phyloP scores from a whole-genome alignment of 1,140 invertebrate species.

The Drosophila santomea region DNA sequence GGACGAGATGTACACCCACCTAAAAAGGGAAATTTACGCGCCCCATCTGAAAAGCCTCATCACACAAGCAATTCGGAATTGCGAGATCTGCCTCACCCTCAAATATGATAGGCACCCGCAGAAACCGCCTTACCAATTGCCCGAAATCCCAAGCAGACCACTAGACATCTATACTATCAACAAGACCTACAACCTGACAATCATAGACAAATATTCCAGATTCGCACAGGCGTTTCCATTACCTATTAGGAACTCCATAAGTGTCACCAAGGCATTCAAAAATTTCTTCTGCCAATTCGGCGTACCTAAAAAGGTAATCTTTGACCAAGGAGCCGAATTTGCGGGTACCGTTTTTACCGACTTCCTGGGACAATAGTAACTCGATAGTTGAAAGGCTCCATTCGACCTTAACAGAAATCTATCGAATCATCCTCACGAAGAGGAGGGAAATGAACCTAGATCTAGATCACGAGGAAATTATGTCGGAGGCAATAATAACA shows the following conservation, averaged over 20 bases:
- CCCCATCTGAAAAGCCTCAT: no score
- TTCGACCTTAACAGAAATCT: constrained; percentile 21
- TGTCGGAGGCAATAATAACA: no score
- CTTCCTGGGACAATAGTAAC: constrained; percentile 3
- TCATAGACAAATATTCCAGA: no score
- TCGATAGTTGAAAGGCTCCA: constrained; percentile 9
- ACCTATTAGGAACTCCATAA: not conserved
- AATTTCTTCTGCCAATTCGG: constrained; percentile 2
- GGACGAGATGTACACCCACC: no score
- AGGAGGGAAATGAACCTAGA: constrained; percentile 6
- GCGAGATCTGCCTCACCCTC: no score
- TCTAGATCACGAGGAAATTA: constrained; percentile 11
- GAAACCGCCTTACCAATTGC: no score
- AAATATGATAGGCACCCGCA: no score
- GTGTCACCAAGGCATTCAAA: not conserved
- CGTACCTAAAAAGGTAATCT: not conserved
- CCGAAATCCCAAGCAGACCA: no score
- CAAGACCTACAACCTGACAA: no score
- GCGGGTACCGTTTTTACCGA: not conserved
- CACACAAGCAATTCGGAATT: no score
- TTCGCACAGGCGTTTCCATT: not conserved
- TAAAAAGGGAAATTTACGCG: no score
- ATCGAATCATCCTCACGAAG: constrained; percentile 12
- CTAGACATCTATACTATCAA: no score
- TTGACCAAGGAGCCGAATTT: not conserved